Base-by-base conservation (phyloP, 2,888 invertebrate genomes). In the Tenthredo notha region DNA sequence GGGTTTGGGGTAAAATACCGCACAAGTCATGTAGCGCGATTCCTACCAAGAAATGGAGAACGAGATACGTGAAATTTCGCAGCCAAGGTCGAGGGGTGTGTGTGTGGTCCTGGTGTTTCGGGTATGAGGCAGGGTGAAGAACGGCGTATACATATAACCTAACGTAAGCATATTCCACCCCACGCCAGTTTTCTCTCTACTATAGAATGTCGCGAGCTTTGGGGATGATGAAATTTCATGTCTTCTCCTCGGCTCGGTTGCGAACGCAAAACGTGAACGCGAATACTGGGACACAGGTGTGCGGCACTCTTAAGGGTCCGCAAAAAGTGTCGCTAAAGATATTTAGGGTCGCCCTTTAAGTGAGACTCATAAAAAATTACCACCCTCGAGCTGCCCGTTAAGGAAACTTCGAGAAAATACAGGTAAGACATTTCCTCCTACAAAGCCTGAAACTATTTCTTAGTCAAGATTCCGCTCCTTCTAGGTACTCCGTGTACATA, bases 301-400 rank as follows among this genome's bases (percentile, higher is more conserved):
- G 33, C 70, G 74, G 83, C 84, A 70, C 70, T 75, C 74, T 67
- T 61, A 58, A 82, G 37, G 65, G 85, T 84, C 58, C 25, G 84
- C 85, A 87, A 88, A 88, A 87, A 87, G 87, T 88, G 88, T 87
- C 88, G 88, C 86, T 54, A 47, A 86, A 87, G 87, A 89, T 89
- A 90, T 90, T 90, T 89, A 90, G 87, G 87, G 85, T 84, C 80
- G 15, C 87, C 89, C 88, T 90, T 88, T 86, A 87, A 87, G 89
- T 85, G 82, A 58, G 25, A 21, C 72, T 85, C 72, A 67, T 85
- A 85, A 89, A 86, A 80, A 80, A 80, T 80, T 80, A 80, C 80
- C 58, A 7, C 80, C n/a, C 77, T 18, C 72, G 21, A n/a, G 37
- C 37, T 61, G 80, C 80, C 61, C 58, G 58, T 21, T 61, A 77